phyloP scores from a whole-genome alignment of 1,140 invertebrate genomes.

The Rhopalosiphum padi region DNA sequence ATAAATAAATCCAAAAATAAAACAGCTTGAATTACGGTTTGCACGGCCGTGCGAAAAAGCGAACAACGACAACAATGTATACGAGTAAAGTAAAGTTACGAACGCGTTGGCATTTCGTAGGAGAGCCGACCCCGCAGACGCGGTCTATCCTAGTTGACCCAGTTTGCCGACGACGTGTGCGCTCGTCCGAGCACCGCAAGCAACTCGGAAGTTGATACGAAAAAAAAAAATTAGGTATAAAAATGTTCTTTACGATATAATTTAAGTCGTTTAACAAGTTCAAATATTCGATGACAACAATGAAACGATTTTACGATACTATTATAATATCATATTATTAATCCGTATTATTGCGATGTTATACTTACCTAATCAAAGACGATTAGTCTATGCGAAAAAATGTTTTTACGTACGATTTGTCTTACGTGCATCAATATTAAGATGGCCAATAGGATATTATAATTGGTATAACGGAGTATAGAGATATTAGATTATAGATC shows the following conservation, averaged over 20 bases:
- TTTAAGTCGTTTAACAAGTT: not conserved
- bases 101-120: constrained; percentile 2
- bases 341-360: not conserved
- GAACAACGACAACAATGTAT: constrained; percentile 1
- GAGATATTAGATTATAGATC: not conserved
- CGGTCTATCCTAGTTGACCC: not conserved
- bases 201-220: not conserved
- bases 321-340: not conserved
- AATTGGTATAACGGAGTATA: not conserved
- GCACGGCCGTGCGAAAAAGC: not conserved
- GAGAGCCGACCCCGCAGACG: not conserved
- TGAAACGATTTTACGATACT: not conserved
- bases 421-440: not conserved
- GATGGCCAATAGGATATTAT: not conserved
- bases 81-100: not conserved
- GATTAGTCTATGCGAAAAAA: not conserved
- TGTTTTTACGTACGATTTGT: not conserved
- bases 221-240: not conserved
- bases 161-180: not conserved
- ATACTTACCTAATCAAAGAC: not conserved
- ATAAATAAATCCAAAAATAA: not conserved
- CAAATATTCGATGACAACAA: not conserved
- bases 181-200: not conserved
- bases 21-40: not conserved
- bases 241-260: not conserved